A percentile compares a stretch with the other conserved stretches of the same genome.
phyloP scores from a whole-genome alignment of 1,140 invertebrate species.

The Euglossa dilemma region DNA sequence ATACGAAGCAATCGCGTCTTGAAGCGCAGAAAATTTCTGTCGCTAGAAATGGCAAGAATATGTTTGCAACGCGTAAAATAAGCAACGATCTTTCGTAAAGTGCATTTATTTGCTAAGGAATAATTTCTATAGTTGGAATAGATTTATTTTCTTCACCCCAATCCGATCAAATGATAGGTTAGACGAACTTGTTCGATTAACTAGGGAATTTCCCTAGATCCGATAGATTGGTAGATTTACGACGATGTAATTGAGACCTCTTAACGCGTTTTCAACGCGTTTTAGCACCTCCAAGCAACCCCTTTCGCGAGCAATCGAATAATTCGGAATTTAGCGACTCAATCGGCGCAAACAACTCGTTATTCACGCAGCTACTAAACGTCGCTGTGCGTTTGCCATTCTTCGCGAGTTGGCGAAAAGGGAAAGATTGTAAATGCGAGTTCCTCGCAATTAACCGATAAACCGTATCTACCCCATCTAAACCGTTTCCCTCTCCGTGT shows the following conservation, averaged over 20 bases:
- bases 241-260: not conserved
- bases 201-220: not conserved
- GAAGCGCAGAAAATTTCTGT: no score
- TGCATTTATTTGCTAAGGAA: no score
- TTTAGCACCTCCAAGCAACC: not conserved
- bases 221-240: not conserved
- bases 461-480: not conserved
- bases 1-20: no score
- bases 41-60: no score
- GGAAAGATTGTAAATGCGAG: not conserved
- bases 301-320: not conserved
- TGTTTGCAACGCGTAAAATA: no score
- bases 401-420: no score
- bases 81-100: no score
- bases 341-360: not conserved
- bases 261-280: not conserved
- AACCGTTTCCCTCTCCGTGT: not conserved
- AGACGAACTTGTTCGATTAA: not conserved
- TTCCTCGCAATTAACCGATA: conserved; percentile 6
- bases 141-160: no score
- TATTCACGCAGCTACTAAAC: no score
- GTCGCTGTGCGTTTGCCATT: no score
- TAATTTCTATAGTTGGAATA: no score
- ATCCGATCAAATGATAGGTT: no score
- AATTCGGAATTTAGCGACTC: not conserved